phyloP scores from a whole-genome alignment of 2,113 vertebrate species.

The Sebastes schlegelii region DNA sequence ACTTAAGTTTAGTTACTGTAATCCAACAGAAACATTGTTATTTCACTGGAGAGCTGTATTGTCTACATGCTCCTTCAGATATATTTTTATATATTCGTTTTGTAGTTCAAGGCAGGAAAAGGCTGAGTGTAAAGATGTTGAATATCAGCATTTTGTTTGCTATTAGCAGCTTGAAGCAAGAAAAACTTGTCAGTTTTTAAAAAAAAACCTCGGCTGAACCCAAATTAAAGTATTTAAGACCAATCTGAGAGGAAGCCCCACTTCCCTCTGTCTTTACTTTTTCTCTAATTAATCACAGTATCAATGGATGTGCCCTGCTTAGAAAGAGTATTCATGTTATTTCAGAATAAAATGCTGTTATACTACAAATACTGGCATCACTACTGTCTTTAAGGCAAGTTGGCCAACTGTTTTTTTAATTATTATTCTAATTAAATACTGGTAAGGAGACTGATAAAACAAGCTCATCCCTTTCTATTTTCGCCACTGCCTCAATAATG shows the following conservation, averaged over 20 bases:
- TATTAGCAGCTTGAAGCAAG: neutral
- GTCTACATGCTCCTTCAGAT: neutral
- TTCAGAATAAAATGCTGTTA: conserved; percentile 19
- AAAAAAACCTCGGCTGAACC: neutral
- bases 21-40: neutral
- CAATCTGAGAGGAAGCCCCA: neutral
- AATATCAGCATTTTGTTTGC: neutral
- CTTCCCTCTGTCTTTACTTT: neutral
- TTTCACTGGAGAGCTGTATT: neutral
- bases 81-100: neutral
- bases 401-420: neutral
- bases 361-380: neutral
- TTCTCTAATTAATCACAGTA: neutral
- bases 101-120: neutral
- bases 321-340: conserved; percentile 15
- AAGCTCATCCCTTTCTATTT: neutral
- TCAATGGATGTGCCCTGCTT: neutral
- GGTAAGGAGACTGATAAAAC: neutral
- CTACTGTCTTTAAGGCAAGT: conserved; percentile 7
- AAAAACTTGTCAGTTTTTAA: neutral
- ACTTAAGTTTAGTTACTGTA: neutral
- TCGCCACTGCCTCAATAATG: neutral
- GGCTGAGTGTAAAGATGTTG: neutral
- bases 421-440: neutral
- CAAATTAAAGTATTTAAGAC: neutral